Conservation (phyloP, 1,140 invertebrate species). For the Zaprionus taronus region DNA sequence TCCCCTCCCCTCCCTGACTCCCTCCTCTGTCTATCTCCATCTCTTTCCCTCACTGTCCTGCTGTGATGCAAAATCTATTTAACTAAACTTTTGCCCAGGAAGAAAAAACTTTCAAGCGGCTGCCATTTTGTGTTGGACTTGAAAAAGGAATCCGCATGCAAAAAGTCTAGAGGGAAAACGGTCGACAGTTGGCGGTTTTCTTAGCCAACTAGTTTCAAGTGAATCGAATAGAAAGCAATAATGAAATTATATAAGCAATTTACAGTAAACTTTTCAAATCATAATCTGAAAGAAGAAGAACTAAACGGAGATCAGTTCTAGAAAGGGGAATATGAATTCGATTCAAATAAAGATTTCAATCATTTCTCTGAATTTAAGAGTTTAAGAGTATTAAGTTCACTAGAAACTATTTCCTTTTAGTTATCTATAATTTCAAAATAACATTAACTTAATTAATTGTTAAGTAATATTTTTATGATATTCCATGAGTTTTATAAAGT, state of each 20-base stretch:
- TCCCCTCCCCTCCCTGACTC: not conserved
- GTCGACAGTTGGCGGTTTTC: constrained; percentile 19
- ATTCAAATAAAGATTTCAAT: too few relatives aligned
- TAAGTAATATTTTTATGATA: not conserved
- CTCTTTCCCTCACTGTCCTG: not conserved
- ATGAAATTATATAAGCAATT: constrained; percentile 68
- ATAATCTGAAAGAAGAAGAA: not conserved
- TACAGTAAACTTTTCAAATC: constrained; percentile 13
- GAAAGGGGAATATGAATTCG: not conserved
- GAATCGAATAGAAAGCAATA: constrained; percentile 46
- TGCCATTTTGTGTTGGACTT: constrained; percentile 49
- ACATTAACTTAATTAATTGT: too few relatives aligned
- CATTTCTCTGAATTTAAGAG: too few relatives aligned
- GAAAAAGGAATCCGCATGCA: constrained; percentile 42
- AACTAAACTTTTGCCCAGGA: constrained; percentile 34
- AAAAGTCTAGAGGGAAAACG: constrained; percentile 44
- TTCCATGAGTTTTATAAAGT: not conserved
- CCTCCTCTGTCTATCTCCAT: not conserved
- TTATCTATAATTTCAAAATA: too few relatives aligned
- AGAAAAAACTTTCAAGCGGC: constrained; percentile 52
- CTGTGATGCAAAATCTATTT: constrained; percentile 42
- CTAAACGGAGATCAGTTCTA: not conserved
- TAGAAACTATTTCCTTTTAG: too few relatives aligned
- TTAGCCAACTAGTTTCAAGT: constrained; percentile 30
- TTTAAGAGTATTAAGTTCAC: too few relatives aligned